Conservation (phyloP, 2,888 invertebrate genomes). For the Vanessa cardui region DNA sequence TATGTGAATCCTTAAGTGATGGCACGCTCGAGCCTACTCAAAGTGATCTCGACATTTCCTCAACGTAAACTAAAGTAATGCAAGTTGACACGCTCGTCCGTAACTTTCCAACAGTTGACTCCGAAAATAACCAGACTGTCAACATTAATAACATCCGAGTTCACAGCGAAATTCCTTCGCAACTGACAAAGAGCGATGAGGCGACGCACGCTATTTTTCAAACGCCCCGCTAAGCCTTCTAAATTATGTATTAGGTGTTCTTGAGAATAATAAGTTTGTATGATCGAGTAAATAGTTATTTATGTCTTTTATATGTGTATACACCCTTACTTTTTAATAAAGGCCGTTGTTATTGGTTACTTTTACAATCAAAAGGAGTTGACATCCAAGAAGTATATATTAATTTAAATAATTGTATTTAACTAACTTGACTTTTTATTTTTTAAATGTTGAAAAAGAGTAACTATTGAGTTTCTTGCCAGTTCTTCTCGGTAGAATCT, state of each 20-base stretch:
- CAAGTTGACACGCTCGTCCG: slow-evolving; percentile 51
- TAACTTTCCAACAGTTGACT: slow-evolving; percentile 47
- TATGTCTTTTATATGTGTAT: not conserved
- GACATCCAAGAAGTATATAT: no score
- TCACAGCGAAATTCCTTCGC: slow-evolving; percentile 26
- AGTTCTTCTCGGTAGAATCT: no score
- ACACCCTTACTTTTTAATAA: no score
- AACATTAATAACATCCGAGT: slow-evolving; percentile 39
- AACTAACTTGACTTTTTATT: no score
- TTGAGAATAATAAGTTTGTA: not conserved
- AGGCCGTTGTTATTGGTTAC: no score
- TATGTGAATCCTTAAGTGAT: slow-evolving; percentile 41
- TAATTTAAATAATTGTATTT: no score
- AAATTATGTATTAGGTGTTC: slow-evolving; percentile 28
- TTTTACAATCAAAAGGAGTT: no score
- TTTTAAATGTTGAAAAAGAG: no score
- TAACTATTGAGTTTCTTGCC: no score
- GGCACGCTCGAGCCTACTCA: slow-evolving; percentile 43
- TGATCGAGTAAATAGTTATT: not conserved
- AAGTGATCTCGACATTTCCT: slow-evolving; percentile 46
- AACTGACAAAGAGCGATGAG: slow-evolving; percentile 39
- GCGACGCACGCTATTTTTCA: slow-evolving; percentile 35
- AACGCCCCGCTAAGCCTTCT: slow-evolving; percentile 28
- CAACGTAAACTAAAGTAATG: slow-evolving; percentile 48
- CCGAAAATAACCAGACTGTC: slow-evolving; percentile 41